These are phyloP conservation scores for Channa argus DNA, from an alignment of 2,113 vertebrate genomes.

Conservation along the genomic window DNA sequence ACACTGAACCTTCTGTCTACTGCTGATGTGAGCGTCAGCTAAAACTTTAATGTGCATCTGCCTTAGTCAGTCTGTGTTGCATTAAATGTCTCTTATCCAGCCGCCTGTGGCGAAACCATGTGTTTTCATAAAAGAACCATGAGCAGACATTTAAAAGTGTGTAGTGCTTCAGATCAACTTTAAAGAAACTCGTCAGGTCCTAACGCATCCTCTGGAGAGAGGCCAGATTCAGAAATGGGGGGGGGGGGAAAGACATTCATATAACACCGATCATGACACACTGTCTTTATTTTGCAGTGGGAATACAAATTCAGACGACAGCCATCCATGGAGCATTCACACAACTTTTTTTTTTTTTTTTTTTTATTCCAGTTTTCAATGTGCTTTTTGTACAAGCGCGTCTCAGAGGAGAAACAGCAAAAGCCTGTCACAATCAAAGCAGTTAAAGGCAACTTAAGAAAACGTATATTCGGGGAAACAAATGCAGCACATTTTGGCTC, in stretches of 20 bases:
- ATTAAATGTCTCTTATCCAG: conserved; percentile 40
- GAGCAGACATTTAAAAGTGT: conserved; percentile 9
- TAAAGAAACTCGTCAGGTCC: not conserved
- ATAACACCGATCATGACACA: conserved; percentile 54
- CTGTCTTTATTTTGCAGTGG: conserved; percentile 77
- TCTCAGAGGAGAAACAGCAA: conserved; percentile 62
- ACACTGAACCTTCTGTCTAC: no score
- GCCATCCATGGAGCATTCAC: conserved; percentile 75
- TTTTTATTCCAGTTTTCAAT: conserved; percentile 33
- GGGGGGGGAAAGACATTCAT: no score
- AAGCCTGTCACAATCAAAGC: conserved; percentile 71
- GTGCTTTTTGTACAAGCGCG: conserved; percentile 75
- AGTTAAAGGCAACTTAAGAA: conserved; percentile 69
- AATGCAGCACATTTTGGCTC: conserved; percentile 1
- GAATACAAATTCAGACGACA: conserved; percentile 76
- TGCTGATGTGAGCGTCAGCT: not conserved
- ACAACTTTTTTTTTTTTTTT: conserved; percentile 34
- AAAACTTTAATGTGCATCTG: conserved; percentile 48
- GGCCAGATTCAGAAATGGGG: not conserved
- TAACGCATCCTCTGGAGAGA: not conserved
- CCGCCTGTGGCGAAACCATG: conserved; percentile 10
- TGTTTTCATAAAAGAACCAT: conserved; percentile 39
- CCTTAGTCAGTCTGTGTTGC: not conserved
- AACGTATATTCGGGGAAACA: conserved; percentile 31
- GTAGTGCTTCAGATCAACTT: not conserved